phyloP scores from a whole-genome alignment of 2,888 invertebrate genomes.

The Ecliptopera silaceata region DNA sequence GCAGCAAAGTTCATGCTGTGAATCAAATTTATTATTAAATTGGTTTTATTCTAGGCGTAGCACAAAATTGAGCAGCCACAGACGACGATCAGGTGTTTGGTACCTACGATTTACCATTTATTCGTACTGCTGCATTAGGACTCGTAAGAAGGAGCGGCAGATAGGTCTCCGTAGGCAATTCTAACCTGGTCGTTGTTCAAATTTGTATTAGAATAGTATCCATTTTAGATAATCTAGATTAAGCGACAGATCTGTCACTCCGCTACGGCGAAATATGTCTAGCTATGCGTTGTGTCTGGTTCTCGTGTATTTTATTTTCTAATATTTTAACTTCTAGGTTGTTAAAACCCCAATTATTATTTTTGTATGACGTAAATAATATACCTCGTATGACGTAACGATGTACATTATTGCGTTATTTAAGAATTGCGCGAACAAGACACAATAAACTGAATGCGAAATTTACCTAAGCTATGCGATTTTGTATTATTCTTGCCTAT shows the following conservation, averaged over 20 bases:
- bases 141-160: conserved; percentile 9
- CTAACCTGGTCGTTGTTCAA: conserved; percentile 29
- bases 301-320: conserved; percentile 44
- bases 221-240: conserved; percentile 67
- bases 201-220: conserved; percentile 57
- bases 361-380: background rate
- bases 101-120: conserved; percentile 14
- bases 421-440: conserved; percentile 36
- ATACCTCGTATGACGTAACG: background rate
- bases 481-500: conserved; percentile 38
- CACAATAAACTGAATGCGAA: conserved; percentile 46
- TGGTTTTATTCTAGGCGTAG: conserved; percentile 67
- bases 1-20: conserved; percentile 36
- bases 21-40: conserved; percentile 43
- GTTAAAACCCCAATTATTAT: conserved; percentile 10
- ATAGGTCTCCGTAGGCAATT: conserved; percentile 19
- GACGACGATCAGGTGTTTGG: conserved; percentile 45
- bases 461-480: conserved; percentile 51
- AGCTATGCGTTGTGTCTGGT: conserved; percentile 65
- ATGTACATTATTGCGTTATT: background rate
- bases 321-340: background rate
- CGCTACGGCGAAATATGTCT: conserved; percentile 66
- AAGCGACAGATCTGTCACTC: conserved; percentile 76
- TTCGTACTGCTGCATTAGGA: conserved; percentile 17
- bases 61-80: conserved; percentile 59